phyloP scores from a whole-genome alignment of 2,797 vertebrate species.

The Anas acuta region DNA sequence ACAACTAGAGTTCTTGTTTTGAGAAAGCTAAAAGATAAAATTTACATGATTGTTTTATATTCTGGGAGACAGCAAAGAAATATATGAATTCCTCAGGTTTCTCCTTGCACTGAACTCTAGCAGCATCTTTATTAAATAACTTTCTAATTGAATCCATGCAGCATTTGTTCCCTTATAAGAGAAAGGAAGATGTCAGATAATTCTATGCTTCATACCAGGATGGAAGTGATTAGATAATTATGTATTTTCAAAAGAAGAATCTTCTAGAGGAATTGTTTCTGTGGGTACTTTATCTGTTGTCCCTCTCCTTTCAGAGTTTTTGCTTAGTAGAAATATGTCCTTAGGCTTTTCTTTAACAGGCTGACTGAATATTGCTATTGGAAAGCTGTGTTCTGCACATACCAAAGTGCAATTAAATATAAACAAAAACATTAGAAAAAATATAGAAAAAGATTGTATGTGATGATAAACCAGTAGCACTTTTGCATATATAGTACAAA shows the following conservation, averaged over 20 bases:
- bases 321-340: neutral
- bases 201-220: neutral
- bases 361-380: neutral
- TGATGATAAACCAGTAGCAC: conserved; percentile 32
- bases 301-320: neutral
- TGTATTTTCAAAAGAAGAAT: neutral
- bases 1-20: neutral
- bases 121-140: neutral
- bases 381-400: neutral
- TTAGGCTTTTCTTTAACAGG: neutral
- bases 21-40: neutral
- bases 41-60: rapidly evolving
- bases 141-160: conserved; percentile 12
- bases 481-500: conserved; percentile 38
- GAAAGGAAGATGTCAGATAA: conserved; percentile 13
- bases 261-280: neutral
- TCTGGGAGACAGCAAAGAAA: neutral
- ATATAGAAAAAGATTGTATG: neutral
- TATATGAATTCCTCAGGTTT: neutral
- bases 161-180: conserved; percentile 5
- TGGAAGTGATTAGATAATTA: conserved; percentile 26
- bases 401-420: conserved; percentile 10
- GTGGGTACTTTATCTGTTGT: neutral
- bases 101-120: neutral
- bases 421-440: neutral